A percentile compares a stretch with the other conserved stretches of the same genome.
These are phyloP conservation scores for Drosophila trapezifrons DNA, from an alignment of 1,140 invertebrate genomes.

Conservation along the genomic window DNA sequence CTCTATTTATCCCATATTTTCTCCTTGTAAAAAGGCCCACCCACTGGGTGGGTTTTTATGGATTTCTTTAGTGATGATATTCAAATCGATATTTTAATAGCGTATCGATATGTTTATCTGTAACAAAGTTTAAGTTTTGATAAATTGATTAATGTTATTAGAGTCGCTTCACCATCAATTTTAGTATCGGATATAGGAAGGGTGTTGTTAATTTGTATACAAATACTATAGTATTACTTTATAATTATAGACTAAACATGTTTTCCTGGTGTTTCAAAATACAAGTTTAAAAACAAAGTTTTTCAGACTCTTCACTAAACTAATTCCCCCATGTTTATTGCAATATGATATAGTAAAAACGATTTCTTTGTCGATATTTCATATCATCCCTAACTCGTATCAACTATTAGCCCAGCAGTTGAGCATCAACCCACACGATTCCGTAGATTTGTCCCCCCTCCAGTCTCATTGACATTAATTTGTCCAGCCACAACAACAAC, in stretches of 20 bases:
- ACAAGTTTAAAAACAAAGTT: too few relatives aligned
- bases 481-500: slow-evolving; percentile 36
- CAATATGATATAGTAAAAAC: neutral
- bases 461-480: slow-evolving; percentile 53
- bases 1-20: slow-evolving; percentile 8
- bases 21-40: slow-evolving; percentile 20
- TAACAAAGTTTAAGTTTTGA: neutral
- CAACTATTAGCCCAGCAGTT: slow-evolving; percentile 38
- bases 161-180: neutral
- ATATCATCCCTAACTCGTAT: slow-evolving; percentile 2
- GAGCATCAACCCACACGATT: slow-evolving; percentile 28
- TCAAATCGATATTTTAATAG: neutral
- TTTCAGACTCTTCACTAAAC: too few relatives aligned
- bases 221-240: too few relatives aligned
- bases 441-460: slow-evolving; percentile 8
- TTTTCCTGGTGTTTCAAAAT: too few relatives aligned
- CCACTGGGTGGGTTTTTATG: slow-evolving; percentile 41
- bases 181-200: neutral
- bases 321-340: neutral
- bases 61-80: slow-evolving; percentile 2
- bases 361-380: neutral
- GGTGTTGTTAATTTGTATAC: neutral
- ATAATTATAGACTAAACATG: neutral
- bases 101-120: neutral
- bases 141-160: neutral